phyloP scores from a whole-genome alignment of 2,888 invertebrate species.

The Eugnorisma glareosa region DNA sequence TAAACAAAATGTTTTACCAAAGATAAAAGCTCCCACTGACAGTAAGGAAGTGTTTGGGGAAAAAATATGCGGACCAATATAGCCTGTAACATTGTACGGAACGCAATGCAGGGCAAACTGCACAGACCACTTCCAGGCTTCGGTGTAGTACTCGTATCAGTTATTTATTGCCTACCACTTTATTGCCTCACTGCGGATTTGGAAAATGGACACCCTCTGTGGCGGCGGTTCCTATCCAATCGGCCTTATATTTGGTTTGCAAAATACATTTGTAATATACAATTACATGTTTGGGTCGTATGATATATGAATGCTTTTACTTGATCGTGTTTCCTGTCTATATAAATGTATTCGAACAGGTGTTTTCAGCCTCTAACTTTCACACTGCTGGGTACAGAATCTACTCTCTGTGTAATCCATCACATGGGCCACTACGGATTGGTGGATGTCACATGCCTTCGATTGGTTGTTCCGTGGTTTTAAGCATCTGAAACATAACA shows the following conservation, averaged over 20 bases:
- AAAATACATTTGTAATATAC: constrained; percentile 68
- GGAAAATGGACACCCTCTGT: constrained; percentile 68
- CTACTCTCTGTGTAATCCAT: neutral
- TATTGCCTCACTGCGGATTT: constrained; percentile 71
- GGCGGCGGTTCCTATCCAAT: constrained; percentile 71
- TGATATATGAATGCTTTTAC: constrained; percentile 54
- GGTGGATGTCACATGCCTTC: neutral
- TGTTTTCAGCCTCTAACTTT: neutral
- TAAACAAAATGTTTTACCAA: constrained; percentile 8
- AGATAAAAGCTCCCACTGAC: neutral
- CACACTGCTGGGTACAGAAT: neutral
- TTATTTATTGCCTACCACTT: constrained; percentile 77
- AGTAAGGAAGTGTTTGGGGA: constrained; percentile 25
- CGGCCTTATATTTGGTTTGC: constrained; percentile 69
- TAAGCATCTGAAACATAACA: neutral
- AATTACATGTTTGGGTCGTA: constrained; percentile 62
- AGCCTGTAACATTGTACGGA: constrained; percentile 39
- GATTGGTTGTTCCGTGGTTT: neutral
- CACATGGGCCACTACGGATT: neutral
- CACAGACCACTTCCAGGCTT: constrained; percentile 73
- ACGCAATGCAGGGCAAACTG: constrained; percentile 67
- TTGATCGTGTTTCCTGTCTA: constrained; percentile 38
- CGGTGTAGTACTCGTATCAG: constrained; percentile 77
- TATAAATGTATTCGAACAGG: neutral
- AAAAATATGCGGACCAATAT: constrained; percentile 25